Base-by-base conservation (phyloP, 2,888 invertebrate species). In the Acholoe squamosa region DNA sequence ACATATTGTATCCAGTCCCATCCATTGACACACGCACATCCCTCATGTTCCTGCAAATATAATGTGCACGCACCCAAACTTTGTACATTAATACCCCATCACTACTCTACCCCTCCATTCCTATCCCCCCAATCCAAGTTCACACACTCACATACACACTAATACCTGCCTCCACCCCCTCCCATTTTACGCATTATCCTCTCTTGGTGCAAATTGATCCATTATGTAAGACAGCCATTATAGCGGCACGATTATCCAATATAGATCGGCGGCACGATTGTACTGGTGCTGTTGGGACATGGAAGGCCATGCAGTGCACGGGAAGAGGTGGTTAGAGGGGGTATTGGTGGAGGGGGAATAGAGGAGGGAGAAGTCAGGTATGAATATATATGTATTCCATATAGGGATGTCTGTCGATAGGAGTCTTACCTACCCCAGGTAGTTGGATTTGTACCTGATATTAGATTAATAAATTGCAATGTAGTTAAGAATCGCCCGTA, bases 201-300 rank as follows among this genome's bases (percentile, higher is more conserved):
- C 43, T 43, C 43, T 43, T 34, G 43, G 80, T 80, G 80, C 80
- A 80, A 80, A 80, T 80, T 80, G 80, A 80, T 80, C 80, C 80
- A 80, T 80, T 80, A 80, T 80, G 80, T 80, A 80, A 80, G 34
- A 25, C 16, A 14, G 5, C 80, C 80, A 80, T 80, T 80, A 80
- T 80, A 80, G 80, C 34, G n/a, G 43, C 80, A 80, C 80, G 33
- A 80, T 80, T 80, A 80, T 80, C 80, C 80, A 19, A 80, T 80
- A 80, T 80, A 80, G 80, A 80, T 80, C 80, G 16, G 22, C 25
- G 43, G 34, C 34, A 14, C 25, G 80, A 80, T 80, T 80, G 80
- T 80, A 43, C 43, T 43, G 33, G 80, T 43, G 34, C 22, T 34
- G 43, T 1, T 16, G 22, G 80, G 80, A 43, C 80, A 34, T 14